Base-by-base conservation (phyloP, 2,797 vertebrate species). In the Glyptemys insculpta region DNA sequence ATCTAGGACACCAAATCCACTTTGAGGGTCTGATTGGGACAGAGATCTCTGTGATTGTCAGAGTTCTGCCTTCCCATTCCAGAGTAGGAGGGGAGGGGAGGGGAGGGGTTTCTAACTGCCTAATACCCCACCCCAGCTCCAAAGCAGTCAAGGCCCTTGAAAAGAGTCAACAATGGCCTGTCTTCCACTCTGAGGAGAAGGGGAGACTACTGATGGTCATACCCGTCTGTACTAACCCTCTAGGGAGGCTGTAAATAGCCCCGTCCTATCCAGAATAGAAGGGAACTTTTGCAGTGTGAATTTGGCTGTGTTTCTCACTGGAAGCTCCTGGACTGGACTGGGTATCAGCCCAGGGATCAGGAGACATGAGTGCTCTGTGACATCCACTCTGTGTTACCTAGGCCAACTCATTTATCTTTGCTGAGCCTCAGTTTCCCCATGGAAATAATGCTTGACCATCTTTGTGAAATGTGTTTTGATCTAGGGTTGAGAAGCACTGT, bases 81-180 rank as follows among this genome's bases (percentile, higher is more conserved):
- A 12, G 27, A 88, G 72, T 19, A 56, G 80, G 11, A 12, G 56
- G 25, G 11, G 62, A 29, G 41, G 59, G 80, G 11, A 12, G 56
- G 25, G 11, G 62, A 29, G 41, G 59, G 37, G 31, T 37, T 83
- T 25, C 21, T 88, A 49, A 59, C 41, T 82, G 53, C 25, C 2
- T 41, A 0, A 52, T 6, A n/a, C 52, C n/a, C 4, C 52, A 92
- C 1, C 0, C 0, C 16, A 86, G 56, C 49, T 44, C 85, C 79
- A 0, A 0, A 85, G 59, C 18, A 53, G 47, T 27, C 4, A 44
- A 47, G 44, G 49, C 8, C 19, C 21, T 41, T 41, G 21, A 41
- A 72, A 72, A 41, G n/a, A 72, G n/a, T 23, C n/a, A 41, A 3
- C 21, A 37, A 6, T 37, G 65, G 65, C 10, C 19, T 41, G 65